Percentiles rank a stretch among this genome's conserved stretches.
phyloP scores from a whole-genome alignment of 2,113 vertebrate species.

The Bubo bubo region DNA sequence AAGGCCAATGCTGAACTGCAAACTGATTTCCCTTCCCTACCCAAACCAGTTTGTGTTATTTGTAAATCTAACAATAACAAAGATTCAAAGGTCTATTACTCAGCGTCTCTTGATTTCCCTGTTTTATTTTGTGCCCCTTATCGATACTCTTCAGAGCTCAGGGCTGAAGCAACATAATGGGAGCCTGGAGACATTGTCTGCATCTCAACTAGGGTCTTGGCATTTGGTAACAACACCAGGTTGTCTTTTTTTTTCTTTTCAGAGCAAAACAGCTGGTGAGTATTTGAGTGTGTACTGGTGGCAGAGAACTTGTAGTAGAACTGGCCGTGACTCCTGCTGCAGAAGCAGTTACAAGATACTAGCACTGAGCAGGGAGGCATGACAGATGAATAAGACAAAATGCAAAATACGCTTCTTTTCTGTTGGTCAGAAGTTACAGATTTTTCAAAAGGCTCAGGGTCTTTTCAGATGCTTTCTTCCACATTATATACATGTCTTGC shows the following conservation, averaged over 20 bases:
- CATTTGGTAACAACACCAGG: constrained; percentile 47
- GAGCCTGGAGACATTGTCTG: constrained; percentile 55
- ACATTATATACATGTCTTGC: neutral
- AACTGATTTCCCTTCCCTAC: constrained; percentile 39
- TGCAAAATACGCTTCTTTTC: constrained; percentile 26
- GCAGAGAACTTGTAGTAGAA: neutral
- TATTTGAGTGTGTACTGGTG: constrained; percentile 12
- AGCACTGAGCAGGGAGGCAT: neutral
- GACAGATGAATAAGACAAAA: constrained; percentile 3
- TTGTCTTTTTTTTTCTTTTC: constrained; percentile 16
- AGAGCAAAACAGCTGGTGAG: constrained; percentile 32
- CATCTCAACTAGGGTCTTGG: constrained; percentile 63
- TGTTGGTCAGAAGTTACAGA: constrained; percentile 3
- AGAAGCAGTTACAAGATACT: neutral
- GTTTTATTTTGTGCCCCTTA: constrained; percentile 62
- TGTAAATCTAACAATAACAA: constrained; percentile 58
- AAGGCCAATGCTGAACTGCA: constrained; percentile 36
- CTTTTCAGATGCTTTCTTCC: constrained; percentile 48
- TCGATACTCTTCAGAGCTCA: constrained; percentile 58
- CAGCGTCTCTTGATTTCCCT: constrained; percentile 43
- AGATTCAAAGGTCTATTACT: constrained; percentile 56
- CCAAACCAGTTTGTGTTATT: constrained; percentile 48
- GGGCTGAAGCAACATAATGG: constrained; percentile 52
- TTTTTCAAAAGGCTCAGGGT: neutral
- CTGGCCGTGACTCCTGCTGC: neutral